phyloP scores from a whole-genome alignment of 1,140 invertebrate species.

The Aphelenchoides fujianensis region DNA sequence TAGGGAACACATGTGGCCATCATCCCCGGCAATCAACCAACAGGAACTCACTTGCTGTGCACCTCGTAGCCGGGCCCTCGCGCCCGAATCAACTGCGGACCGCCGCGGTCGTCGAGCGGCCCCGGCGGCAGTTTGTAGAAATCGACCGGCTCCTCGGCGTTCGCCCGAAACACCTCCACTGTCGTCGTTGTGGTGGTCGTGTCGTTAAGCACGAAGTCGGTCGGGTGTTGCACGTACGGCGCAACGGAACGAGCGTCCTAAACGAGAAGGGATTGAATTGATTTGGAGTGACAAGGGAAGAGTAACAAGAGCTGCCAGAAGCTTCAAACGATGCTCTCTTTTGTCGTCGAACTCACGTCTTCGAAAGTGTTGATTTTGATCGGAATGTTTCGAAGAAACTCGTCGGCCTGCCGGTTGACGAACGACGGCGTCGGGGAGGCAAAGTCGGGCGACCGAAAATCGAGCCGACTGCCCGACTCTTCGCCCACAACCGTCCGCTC shows the following conservation, averaged over 20 bases:
- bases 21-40: neutral
- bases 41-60: neutral
- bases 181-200: slow-evolving; percentile 36
- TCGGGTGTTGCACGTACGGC: slow-evolving; percentile 25
- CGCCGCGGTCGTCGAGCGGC: neutral
- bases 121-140: slow-evolving; percentile 29
- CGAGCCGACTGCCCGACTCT: too few relatives aligned
- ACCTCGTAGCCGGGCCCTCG: slow-evolving; percentile 19
- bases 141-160: slow-evolving; percentile 22
- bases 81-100: slow-evolving; percentile 23
- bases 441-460: too few relatives aligned
- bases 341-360: too few relatives aligned
- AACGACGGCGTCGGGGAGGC: too few relatives aligned
- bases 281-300: too few relatives aligned
- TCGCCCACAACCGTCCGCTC: too few relatives aligned
- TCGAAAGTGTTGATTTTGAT: slow-evolving; percentile 14
- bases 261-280: too few relatives aligned
- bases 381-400: neutral
- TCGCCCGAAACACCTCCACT: slow-evolving; percentile 33
- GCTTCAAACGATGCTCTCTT: too few relatives aligned
- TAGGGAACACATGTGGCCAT: too few relatives aligned
- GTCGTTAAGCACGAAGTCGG: slow-evolving; percentile 33
- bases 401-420: too few relatives aligned
- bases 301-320: too few relatives aligned
- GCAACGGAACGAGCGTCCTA: too few relatives aligned